Evolutionary conservation across 2,888 invertebrate species (phyloP).

Genomic region (Glaucopsyche alexis): DNA sequence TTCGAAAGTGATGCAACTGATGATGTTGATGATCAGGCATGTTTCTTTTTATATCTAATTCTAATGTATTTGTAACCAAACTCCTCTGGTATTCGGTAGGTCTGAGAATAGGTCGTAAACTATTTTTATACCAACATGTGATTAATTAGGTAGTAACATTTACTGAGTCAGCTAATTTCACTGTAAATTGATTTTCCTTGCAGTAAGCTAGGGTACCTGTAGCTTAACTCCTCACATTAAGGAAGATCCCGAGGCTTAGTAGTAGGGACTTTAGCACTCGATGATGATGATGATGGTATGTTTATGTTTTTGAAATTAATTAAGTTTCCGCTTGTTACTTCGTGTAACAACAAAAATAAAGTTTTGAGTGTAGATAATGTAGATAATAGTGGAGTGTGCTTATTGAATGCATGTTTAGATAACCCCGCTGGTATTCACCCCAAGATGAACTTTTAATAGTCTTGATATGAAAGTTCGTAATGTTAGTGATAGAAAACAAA

Average conservation of each 20-base stretch:
- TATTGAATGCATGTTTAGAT: neutral
- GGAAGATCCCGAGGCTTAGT: too few species aligned
- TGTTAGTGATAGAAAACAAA: conserved; percentile 8
- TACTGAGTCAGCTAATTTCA: too few species aligned
- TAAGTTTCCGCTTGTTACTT: conserved; percentile 15
- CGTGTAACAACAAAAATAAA: too few species aligned
- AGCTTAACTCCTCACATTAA: too few species aligned
- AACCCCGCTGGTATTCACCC: neutral
- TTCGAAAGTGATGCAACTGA: conserved; percentile 62
- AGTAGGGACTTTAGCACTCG: too few species aligned
- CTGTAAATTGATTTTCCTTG: too few species aligned
- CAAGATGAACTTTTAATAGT: neutral
- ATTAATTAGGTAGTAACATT: too few species aligned
- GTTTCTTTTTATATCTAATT: conserved; percentile 39
- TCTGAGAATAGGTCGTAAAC: too few species aligned
- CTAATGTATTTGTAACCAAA: neutral
- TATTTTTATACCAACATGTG: too few species aligned
- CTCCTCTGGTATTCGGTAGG: too few species aligned
- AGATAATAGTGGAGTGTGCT: neutral
- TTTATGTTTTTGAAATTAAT: neutral
- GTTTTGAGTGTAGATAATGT: too few species aligned
- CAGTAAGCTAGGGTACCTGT: too few species aligned
- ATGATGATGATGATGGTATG: neutral
- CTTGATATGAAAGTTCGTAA: neutral
- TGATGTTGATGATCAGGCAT: conserved; percentile 60